These are phyloP conservation scores for Drosophila picticornis DNA, from an alignment of 2,888 invertebrate species.

Conservation along the genomic window DNA sequence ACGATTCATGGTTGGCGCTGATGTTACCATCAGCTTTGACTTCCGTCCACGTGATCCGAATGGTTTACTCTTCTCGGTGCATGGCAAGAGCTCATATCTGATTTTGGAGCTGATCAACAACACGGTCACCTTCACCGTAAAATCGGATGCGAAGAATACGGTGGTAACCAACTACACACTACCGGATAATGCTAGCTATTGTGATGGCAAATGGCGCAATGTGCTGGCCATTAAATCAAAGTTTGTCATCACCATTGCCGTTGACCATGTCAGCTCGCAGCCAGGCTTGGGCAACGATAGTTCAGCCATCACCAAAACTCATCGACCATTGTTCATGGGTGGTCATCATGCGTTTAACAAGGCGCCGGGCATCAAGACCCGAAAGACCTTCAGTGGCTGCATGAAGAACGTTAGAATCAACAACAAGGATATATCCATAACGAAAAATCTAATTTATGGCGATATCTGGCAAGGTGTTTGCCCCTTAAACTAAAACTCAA, in stretches of 20 bases:
- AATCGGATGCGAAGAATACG: conserved; percentile 92
- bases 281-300: conserved; percentile 90
- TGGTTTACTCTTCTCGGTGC: conserved; percentile 94
- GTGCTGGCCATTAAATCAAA: conserved; percentile 94
- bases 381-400: conserved; percentile 92
- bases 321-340: conserved; percentile 95
- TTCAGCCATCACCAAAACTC: conserved; percentile 90
- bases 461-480: conserved; percentile 92
- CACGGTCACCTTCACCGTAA: conserved; percentile 91
- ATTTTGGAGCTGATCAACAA: conserved; percentile 95
- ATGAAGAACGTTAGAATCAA: conserved; percentile 90
- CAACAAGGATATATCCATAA: conserved; percentile 86
- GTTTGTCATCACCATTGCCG: conserved; percentile 94
- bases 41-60: conserved; percentile 94
- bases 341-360: conserved; percentile 89
- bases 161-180: conserved; percentile 89
- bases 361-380: conserved; percentile 89
- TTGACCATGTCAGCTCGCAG: conserved; percentile 92
- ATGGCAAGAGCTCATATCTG: conserved; percentile 92
- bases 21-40: conserved; percentile 92
- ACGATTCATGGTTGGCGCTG: conserved; percentile 91
- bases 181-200: conserved; percentile 90
- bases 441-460: conserved; percentile 88
- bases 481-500: conserved; percentile 89
- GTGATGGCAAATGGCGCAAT: conserved; percentile 98